Evolutionary conservation across 2,797 vertebrate genomes (phyloP).

Genomic region (Sebastes oblongus): DNA sequence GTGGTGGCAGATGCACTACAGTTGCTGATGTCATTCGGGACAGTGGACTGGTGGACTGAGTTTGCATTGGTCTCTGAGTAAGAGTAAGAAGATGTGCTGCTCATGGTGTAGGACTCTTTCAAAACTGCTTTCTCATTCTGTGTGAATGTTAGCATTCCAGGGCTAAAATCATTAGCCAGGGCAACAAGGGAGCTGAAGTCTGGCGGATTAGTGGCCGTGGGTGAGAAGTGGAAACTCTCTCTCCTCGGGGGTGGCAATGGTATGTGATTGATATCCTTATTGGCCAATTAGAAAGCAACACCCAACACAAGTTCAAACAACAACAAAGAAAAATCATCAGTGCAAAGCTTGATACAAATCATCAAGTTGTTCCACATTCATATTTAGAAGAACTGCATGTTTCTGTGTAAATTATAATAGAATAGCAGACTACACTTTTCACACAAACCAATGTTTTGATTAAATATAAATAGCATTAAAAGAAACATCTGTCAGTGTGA

Average conservation of each 20-base stretch:
- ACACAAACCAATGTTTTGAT: not conserved
- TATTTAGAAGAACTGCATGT: not conserved
- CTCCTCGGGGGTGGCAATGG: conserved; percentile 88
- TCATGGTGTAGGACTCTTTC: conserved; percentile 80
- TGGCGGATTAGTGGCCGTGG: conserved; percentile 75
- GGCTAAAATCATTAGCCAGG: conserved; percentile 73
- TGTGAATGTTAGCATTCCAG: conserved; percentile 62
- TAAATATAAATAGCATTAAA: not conserved
- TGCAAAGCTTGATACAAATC: conserved; percentile 20
- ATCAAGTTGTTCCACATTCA: not conserved
- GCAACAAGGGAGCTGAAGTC: conserved; percentile 70
- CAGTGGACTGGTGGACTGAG: conserved; percentile 62
- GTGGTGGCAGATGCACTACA: conserved; percentile 36
- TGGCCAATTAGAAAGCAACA: conserved; percentile 78
- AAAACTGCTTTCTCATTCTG: conserved; percentile 72
- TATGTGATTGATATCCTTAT: conserved; percentile 83
- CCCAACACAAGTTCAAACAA: conserved; percentile 78
- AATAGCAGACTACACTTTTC: not conserved
- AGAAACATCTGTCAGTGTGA: conserved; percentile 2
- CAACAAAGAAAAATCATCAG: conserved; percentile 38
- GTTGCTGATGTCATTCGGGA: conserved; percentile 34
- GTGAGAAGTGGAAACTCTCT: conserved; percentile 85
- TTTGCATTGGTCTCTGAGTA: conserved; percentile 81
- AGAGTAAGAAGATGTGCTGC: conserved; percentile 83
- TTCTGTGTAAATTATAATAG: not conserved